Percentiles rank a stretch among this genome's conserved stretches.
These are phyloP conservation scores for Phenganax marumi DNA, from an alignment of 92 coral and sea anemone genomes.

Conservation along the genomic window DNA sequence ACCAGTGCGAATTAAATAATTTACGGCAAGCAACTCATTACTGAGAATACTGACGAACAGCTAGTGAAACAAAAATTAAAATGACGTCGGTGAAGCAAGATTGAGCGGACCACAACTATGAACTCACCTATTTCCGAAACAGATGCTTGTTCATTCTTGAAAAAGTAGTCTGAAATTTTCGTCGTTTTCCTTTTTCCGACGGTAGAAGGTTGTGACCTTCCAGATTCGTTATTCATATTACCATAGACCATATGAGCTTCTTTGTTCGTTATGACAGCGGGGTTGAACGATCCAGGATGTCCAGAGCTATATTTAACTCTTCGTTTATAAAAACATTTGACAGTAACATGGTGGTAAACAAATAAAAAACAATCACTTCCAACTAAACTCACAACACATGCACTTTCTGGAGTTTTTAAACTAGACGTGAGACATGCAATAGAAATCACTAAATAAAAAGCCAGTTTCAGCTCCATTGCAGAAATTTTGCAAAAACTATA, in stretches of 20 bases:
- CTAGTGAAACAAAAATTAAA: neutral
- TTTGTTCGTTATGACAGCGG: conserved; percentile 52
- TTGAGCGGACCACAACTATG: neutral
- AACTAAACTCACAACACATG: neutral
- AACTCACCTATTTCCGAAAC: conserved; percentile 13
- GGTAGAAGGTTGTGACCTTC: conserved; percentile 31
- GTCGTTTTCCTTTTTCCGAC: conserved; percentile 37
- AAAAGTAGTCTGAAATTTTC: conserved; percentile 53
- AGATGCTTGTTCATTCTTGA: conserved; percentile 36
- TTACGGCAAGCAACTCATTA: conserved; percentile 1
- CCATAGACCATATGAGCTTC: conserved; percentile 57
- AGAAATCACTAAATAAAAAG: too few relatives aligned
- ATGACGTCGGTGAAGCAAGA: conserved; percentile 10
- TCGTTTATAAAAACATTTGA: conserved; percentile 40
- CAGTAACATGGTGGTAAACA: conserved; percentile 28
- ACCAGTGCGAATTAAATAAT: neutral
- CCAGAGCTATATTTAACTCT: conserved; percentile 47
- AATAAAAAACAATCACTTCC: neutral
- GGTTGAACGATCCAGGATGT: conserved; percentile 54
- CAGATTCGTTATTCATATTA: conserved; percentile 45
- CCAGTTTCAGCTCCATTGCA: too few relatives aligned
- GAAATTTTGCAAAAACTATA: too few relatives aligned
- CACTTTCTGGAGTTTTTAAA: neutral
- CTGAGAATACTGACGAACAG: neutral
- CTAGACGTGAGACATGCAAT: too few relatives aligned